Evolutionary conservation across 2,797 vertebrate species (phyloP), one percentile per base, ranked within the genome.

Genomic region (Sarcoramphus papa): DNA sequence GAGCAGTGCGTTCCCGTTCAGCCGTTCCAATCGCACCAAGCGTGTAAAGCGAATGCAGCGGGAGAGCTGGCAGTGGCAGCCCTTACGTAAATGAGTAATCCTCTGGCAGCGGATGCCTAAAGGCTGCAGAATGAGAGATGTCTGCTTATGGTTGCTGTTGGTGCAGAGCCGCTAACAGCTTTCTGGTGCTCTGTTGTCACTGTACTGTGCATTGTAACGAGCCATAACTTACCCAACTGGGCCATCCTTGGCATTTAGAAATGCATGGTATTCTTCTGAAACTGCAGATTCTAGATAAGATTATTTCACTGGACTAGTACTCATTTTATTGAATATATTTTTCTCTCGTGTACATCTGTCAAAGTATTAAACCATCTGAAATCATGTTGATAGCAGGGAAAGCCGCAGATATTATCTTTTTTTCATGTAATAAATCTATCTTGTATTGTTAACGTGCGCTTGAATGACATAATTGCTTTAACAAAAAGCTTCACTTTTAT

Each of bases 121-220:
- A 9, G 51, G 60, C 60, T 25, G 62, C 31, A 10, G 54, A 5
- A 5, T 4, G 72, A 12, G 53, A 6, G 53, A 6, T 2, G 14
- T 3, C 43, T 3, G 54, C 33, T 23, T 17, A 3, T 4, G 25
- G 43, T 14, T 33, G 69, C 33, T 17, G n/a, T 5, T 10, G 48
- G 54, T 18, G 23, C 45, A 10, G 45, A 25, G 14, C 40, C 1
- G 27, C 62, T 35, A 3, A 4, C 1, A 24, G n/a, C 53, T 53
- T 45, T 33, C 33, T 45, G 40, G 28, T 37, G 64, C 54, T 33
- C 51, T 2, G 14, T 5, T 12, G 51, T 28, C 33, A 3, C 24
- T 7, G 13, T 20, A 4, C 6, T 9, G 31, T 22, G 31, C 31
- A 1, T 21, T 11, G 40, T 12, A 15, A 7, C 4, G 31, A n/a